These are phyloP conservation scores for Chymomyza amoena DNA, from an alignment of 2,888 invertebrate species.

Conservation along the genomic window DNA sequence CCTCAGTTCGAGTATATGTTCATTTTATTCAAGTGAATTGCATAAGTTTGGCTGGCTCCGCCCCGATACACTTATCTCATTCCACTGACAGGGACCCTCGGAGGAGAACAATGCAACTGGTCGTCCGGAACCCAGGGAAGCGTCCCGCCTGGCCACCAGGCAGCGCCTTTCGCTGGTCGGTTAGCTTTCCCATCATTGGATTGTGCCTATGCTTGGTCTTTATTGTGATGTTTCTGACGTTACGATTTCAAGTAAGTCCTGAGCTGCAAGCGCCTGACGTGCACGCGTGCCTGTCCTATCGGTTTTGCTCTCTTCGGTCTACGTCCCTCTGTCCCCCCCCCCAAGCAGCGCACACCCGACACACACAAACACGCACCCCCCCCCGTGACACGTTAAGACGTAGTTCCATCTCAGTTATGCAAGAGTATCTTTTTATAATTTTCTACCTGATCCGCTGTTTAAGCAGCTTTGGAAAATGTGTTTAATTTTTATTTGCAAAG, in stretches of 20 bases:
- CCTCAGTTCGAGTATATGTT: too few relatives aligned
- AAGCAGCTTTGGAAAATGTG: not conserved
- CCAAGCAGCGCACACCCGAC: too few relatives aligned
- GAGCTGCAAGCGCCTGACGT: not conserved
- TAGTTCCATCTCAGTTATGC: too few relatives aligned
- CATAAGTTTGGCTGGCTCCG: too few relatives aligned
- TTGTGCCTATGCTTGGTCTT: slow-evolving; percentile 91
- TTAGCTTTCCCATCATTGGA: slow-evolving; percentile 91
- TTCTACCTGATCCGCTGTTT: too few relatives aligned
- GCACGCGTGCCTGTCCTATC: not conserved
- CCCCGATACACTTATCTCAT: not conserved
- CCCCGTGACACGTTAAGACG: too few relatives aligned
- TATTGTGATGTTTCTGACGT: slow-evolving; percentile 88
- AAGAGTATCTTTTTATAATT: too few relatives aligned
- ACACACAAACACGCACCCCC: too few relatives aligned
- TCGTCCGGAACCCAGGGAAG: slow-evolving; percentile 88
- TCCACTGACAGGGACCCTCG: slow-evolving; percentile 85
- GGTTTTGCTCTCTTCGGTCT: not conserved
- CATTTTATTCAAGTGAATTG: not conserved
- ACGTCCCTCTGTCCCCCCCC: not conserved
- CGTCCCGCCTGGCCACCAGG: slow-evolving; percentile 93
- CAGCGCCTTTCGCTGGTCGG: slow-evolving; percentile 90
- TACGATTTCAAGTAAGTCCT: slow-evolving; percentile 88
- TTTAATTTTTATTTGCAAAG: not conserved
- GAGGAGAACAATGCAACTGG: slow-evolving; percentile 93